Evolutionary conservation across 2,113 vertebrate species (phyloP).

Genomic region (Amphiprion ocellaris): DNA sequence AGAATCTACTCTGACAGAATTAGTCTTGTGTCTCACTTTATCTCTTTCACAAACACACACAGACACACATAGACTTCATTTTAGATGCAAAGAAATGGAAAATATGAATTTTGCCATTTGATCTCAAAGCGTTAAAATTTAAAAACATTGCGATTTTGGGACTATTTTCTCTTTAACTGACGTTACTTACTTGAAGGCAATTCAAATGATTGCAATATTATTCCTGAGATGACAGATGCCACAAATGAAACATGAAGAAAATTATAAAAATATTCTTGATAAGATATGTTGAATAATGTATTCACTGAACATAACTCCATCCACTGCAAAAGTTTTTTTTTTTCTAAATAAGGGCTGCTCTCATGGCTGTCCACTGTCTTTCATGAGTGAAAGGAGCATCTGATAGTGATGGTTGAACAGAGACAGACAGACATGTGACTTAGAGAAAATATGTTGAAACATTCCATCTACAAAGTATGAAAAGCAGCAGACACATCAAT

Average conservation of each 20-base stretch:
- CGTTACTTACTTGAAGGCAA: constrained; percentile 63
- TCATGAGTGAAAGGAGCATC: background rate
- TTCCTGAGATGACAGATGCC: constrained; percentile 61
- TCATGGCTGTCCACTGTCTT: constrained; percentile 2
- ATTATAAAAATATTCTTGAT: constrained; percentile 61
- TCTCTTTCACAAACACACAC: constrained; percentile 5
- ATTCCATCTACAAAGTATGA: constrained; percentile 7
- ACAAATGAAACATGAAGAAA: constrained; percentile 71
- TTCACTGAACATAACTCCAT: constrained; percentile 31
- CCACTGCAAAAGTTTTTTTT: constrained; percentile 15
- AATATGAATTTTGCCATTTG: constrained; percentile 75
- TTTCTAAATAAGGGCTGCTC: constrained; percentile 13
- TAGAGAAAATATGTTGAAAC: background rate
- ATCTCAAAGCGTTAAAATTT: constrained; percentile 62
- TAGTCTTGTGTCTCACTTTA: constrained; percentile 16
- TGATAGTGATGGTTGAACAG: background rate
- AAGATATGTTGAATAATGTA: constrained; percentile 66
- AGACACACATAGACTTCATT: constrained; percentile 8
- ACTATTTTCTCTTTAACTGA: constrained; percentile 67
- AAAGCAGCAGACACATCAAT: background rate
- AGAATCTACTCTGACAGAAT: constrained; percentile 19
- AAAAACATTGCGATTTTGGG: constrained; percentile 59
- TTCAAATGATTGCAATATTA: constrained; percentile 52
- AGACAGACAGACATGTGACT: background rate
- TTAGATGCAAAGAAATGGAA: constrained; percentile 62